Evolutionary conservation across 2,113 vertebrate species (phyloP).

Genomic region (Mormyrus lacerda): DNA sequence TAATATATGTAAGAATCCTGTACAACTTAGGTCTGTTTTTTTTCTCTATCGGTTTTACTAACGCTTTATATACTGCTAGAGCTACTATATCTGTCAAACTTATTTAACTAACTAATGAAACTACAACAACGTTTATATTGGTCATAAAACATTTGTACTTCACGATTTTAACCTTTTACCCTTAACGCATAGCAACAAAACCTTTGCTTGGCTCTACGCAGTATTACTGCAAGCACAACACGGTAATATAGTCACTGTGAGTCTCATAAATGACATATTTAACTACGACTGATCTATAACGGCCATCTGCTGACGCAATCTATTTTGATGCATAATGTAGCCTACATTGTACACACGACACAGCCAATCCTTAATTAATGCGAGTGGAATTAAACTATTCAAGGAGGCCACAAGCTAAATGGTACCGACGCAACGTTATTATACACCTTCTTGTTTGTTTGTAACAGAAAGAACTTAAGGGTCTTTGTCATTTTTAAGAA

Average conservation of each 20-base stretch:
- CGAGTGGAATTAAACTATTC: background rate
- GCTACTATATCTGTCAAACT: background rate
- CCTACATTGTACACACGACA: background rate
- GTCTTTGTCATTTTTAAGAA: background rate
- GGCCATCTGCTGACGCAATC: background rate
- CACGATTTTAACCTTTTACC: background rate
- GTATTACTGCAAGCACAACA: background rate
- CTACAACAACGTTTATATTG: background rate
- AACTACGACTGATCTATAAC: background rate
- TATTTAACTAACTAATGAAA: conserved; percentile 6
- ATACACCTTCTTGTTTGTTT: background rate
- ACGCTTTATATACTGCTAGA: background rate
- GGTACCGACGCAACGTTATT: background rate
- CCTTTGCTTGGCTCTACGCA: background rate
- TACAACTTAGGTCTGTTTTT: background rate
- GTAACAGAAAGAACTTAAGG: background rate
- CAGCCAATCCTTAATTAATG: background rate
- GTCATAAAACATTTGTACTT: background rate
- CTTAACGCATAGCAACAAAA: background rate
- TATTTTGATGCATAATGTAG: background rate
- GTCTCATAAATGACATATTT: background rate
- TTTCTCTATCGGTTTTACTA: background rate
- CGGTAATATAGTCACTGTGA: background rate
- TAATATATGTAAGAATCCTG: background rate
- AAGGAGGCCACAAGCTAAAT: background rate